A percentile compares a stretch with the other conserved stretches of the same genome.
Evolutionary conservation across 2,888 invertebrate species (phyloP).

Genomic region (Girardia tigrina): DNA sequence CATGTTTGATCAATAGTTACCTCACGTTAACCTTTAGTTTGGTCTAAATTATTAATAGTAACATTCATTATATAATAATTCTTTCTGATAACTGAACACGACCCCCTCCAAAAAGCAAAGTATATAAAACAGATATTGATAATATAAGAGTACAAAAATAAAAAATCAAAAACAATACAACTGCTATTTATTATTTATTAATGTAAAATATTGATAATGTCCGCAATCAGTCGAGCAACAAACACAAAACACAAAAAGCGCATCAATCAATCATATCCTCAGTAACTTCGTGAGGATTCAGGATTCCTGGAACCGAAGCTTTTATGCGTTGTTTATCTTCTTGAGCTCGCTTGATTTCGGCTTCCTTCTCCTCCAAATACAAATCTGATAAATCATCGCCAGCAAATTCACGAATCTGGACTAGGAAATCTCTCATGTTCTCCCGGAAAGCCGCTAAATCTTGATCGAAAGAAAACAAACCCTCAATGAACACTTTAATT

Average conservation of each 20-base stretch:
- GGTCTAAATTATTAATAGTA: too few species aligned
- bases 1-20: too few species aligned
- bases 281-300: slow-evolving; percentile 83
- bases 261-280: slow-evolving; percentile 76
- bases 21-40: too few species aligned
- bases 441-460: slow-evolving; percentile 93
- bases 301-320: slow-evolving; percentile 82
- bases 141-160: too few species aligned
- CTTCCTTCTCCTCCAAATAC: slow-evolving; percentile 86
- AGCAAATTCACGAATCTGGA: slow-evolving; percentile 91
- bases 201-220: slow-evolving; percentile 23
- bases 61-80: too few species aligned
- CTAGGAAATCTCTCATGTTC: slow-evolving; percentile 93
- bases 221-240: slow-evolving; percentile 20
- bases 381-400: slow-evolving; percentile 94
- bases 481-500: slow-evolving; percentile 72
- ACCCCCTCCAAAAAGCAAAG: too few species aligned
- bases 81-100: too few species aligned
- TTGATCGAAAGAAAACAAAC: slow-evolving; percentile 89
- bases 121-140: too few species aligned
- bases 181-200: slow-evolving; percentile 14
- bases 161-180: background rate
- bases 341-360: slow-evolving; percentile 72
- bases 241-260: background rate
- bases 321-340: slow-evolving; percentile 80